phyloP scores from a whole-genome alignment of 2,113 vertebrate genomes.

The Litocranius walleri region DNA sequence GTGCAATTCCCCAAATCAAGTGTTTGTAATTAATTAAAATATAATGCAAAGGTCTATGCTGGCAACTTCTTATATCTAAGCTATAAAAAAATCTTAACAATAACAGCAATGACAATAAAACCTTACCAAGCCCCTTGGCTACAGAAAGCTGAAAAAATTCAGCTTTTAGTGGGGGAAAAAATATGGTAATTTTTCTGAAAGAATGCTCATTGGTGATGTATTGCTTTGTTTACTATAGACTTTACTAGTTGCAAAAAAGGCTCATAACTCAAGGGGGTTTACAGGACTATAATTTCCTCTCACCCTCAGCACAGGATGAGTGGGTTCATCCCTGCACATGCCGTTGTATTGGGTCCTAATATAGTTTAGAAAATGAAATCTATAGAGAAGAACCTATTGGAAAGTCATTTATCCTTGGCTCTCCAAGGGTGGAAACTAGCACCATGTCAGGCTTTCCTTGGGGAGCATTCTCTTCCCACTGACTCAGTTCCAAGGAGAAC shows the following conservation, averaged over 20 bases:
- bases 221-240: slow-evolving; percentile 74
- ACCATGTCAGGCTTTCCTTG: slow-evolving; percentile 64
- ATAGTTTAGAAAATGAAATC: slow-evolving; percentile 48
- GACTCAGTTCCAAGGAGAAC: slow-evolving; percentile 45
- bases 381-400: slow-evolving; percentile 30
- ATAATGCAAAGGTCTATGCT: slow-evolving; percentile 69
- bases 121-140: slow-evolving; percentile 65
- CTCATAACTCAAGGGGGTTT: slow-evolving; percentile 57
- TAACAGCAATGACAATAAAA: slow-evolving; percentile 52
- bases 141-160: slow-evolving; percentile 66
- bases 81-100: slow-evolving; percentile 76
- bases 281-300: slow-evolving; percentile 70
- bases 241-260: slow-evolving; percentile 73
- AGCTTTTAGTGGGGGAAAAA: slow-evolving; percentile 67
- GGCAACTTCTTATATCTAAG: slow-evolving; percentile 70
- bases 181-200: slow-evolving; percentile 56
- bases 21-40: slow-evolving; percentile 75
- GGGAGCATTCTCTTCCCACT: slow-evolving; percentile 55
- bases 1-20: slow-evolving; percentile 73
- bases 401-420: slow-evolving; percentile 61
- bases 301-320: slow-evolving; percentile 66
- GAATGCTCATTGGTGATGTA: slow-evolving; percentile 74
- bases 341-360: slow-evolving; percentile 6
- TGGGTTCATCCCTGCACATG: slow-evolving; percentile 59
- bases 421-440: slow-evolving; percentile 68